Evolutionary conservation across 2,113 vertebrate genomes (phyloP).

Genomic region (Scalopus aquaticus): DNA sequence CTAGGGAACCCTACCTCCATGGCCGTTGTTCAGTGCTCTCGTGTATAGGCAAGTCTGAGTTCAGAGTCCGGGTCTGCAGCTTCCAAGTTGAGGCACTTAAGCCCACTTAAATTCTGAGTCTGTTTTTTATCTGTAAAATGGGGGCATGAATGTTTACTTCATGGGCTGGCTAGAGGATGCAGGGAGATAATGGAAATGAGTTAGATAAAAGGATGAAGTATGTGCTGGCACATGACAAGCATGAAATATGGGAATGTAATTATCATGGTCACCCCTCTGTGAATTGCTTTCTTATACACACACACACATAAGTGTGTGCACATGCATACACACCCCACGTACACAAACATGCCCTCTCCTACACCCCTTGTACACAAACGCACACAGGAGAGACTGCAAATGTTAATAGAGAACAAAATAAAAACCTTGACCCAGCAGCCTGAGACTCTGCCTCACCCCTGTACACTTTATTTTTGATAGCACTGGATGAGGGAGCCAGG

Average conservation of each 20-base stretch:
- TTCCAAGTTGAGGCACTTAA: neutral
- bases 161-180: neutral
- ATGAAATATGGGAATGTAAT: neutral
- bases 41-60: neutral
- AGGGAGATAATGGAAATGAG: neutral
- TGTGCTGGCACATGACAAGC: neutral
- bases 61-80: neutral
- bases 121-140: neutral
- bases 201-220: neutral
- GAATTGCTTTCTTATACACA: neutral
- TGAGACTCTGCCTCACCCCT: neutral
- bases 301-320: neutral
- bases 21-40: neutral
- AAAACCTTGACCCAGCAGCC: neutral
- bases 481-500: neutral
- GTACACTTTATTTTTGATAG: neutral
- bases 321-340: rapidly evolving
- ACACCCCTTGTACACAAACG: neutral
- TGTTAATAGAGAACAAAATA: neutral
- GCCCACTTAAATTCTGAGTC: neutral
- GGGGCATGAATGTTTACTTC: neutral
- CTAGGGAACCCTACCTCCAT: neutral
- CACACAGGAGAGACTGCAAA: neutral
- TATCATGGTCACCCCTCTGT: neutral
- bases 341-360: neutral